phyloP scores from a whole-genome alignment of 2,888 invertebrate genomes.

The Drosophila cracens region DNA sequence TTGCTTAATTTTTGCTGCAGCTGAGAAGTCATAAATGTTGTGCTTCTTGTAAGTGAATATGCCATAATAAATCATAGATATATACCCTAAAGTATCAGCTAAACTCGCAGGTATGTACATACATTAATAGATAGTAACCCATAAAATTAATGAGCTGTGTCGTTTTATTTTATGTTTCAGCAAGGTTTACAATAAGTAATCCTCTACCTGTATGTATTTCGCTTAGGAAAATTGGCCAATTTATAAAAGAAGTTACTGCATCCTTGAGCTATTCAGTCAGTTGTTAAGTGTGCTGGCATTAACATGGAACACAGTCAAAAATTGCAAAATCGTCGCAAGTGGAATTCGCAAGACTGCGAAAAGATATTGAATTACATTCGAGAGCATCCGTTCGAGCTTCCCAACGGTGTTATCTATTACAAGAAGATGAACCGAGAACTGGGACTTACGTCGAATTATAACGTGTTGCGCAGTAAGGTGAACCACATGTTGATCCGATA shows the following conservation, averaged over 20 bases:
- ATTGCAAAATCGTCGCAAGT: background rate
- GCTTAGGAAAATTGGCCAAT: background rate
- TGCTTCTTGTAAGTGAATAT: background rate
- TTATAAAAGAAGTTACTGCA: background rate
- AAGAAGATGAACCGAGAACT: slow-evolving; percentile 2
- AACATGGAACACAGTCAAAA: background rate
- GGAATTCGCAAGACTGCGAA: background rate
- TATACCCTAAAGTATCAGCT: background rate
- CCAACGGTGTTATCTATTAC: slow-evolving; percentile 2
- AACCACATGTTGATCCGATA: background rate
- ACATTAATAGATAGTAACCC: background rate
- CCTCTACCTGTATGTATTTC: background rate
- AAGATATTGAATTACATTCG: slow-evolving; percentile 5
- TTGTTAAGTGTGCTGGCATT: background rate
- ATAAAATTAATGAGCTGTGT: background rate
- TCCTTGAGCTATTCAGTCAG: background rate
- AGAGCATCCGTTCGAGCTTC: background rate
- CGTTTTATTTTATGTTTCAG: background rate
- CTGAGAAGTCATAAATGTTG: background rate
- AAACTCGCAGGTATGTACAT: too few relatives aligned
- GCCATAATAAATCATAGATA: background rate
- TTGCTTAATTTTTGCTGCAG: background rate
- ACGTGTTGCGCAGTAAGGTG: slow-evolving; percentile 9
- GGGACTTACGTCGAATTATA: background rate
- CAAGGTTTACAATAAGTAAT: background rate